These are phyloP conservation scores for Hartigia nigra DNA, from an alignment of 2,888 invertebrate species.

Conservation along the genomic window DNA sequence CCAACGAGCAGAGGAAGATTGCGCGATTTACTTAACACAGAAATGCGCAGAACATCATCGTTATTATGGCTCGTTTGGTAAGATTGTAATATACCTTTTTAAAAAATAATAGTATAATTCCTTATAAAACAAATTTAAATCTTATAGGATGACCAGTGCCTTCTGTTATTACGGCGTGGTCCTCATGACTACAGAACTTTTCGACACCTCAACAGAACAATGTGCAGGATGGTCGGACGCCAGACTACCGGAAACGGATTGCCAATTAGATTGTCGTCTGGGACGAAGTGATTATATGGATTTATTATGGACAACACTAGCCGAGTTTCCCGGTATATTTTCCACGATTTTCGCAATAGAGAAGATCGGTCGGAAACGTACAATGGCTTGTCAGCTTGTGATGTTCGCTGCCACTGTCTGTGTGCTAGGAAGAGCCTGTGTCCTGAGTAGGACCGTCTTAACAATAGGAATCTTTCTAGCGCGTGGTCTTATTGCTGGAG, in stretches of 20 bases:
- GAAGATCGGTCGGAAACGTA: constrained; percentile 88
- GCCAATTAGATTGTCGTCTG: constrained; percentile 74
- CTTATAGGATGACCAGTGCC: constrained; percentile 86
- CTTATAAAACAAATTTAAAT: constrained; percentile 4
- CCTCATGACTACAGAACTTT: constrained; percentile 92
- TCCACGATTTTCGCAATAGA: constrained; percentile 91
- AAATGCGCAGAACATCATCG: constrained; percentile 84
- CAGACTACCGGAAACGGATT: constrained; percentile 46
- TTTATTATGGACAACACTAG: constrained; percentile 91
- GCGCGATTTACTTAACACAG: constrained; percentile 80
- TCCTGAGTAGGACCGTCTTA: constrained; percentile 77
- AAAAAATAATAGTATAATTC: constrained; percentile 5
- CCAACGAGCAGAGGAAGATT: constrained; percentile 76
- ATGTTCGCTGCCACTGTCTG: constrained; percentile 82
- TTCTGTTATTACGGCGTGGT: constrained; percentile 97
- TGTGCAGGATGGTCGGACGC: constrained; percentile 56
- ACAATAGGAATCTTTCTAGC: constrained; percentile 89
- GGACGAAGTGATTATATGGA: constrained; percentile 92
- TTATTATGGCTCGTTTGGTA: constrained; percentile 95
- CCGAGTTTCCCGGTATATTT: constrained; percentile 94
- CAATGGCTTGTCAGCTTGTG: constrained; percentile 93
- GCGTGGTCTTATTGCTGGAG: constrained; percentile 91
- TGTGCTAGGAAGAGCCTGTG: constrained; percentile 77
- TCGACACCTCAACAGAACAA: constrained; percentile 73
- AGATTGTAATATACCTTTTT: constrained; percentile 32